Percentiles rank a stretch among this genome's conserved stretches.
phyloP scores from a whole-genome alignment of 2,113 vertebrate species.

The Narcine bancroftii region DNA sequence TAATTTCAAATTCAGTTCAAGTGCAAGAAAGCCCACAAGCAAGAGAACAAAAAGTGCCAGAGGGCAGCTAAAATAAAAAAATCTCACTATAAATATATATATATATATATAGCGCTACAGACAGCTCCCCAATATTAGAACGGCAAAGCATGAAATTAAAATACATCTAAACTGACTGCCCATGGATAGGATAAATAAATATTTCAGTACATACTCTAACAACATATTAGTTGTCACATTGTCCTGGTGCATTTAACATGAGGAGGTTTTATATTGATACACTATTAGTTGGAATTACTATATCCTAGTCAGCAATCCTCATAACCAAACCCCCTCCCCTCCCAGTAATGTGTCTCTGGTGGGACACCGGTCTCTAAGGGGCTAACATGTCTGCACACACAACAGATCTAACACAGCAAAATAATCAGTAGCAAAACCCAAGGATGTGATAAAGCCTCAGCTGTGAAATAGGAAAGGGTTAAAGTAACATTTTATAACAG shows the following conservation, averaged over 20 bases:
- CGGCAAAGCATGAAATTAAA: background rate
- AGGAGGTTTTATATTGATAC: no score
- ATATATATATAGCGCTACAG: background rate
- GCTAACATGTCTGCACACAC: background rate
- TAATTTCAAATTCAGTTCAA: background rate
- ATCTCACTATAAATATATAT: background rate
- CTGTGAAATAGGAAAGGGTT: background rate
- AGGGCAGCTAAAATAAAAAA: background rate
- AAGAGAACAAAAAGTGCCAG: background rate
- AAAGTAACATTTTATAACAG: background rate
- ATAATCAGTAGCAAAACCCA: no score
- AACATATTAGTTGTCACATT: background rate
- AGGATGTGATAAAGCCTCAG: background rate
- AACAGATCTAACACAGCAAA: background rate
- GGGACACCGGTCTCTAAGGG: no score
- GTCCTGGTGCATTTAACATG: background rate
- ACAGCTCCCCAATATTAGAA: background rate
- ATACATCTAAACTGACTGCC: background rate
- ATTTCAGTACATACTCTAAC: background rate
- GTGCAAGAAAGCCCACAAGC: background rate
- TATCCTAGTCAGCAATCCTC: background rate
- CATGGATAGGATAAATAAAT: background rate
- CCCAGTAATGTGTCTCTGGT: no score
- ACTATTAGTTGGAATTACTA: background rate
- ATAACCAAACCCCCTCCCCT: background rate